These are phyloP conservation scores for Caenorhabditis sp. DNA, from an alignment of 2,888 invertebrate genomes.

Conservation along the genomic window DNA sequence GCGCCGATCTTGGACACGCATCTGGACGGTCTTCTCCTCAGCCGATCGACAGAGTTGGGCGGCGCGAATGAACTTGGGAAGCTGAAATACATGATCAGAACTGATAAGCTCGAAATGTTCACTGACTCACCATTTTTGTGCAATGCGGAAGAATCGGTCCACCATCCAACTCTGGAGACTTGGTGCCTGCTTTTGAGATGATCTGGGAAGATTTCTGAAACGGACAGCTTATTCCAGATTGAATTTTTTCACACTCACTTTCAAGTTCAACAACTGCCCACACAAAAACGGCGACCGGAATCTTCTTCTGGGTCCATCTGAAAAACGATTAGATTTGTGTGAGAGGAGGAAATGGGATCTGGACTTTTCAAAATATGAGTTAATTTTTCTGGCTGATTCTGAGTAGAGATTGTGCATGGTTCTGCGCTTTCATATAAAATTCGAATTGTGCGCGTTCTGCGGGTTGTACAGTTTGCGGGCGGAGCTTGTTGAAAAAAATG, in stretches of 20 bases:
- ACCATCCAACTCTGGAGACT: slow-evolving; percentile 72
- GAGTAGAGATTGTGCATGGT: too few species aligned
- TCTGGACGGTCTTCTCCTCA: slow-evolving; percentile 17
- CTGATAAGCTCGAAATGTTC: not conserved
- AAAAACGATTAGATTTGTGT: too few species aligned
- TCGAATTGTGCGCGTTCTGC: too few species aligned
- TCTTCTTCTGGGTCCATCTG: slow-evolving; percentile 91
- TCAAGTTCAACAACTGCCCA: slow-evolving; percentile 90
- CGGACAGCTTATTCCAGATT: too few species aligned
- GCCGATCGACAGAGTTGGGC: slow-evolving; percentile 26
- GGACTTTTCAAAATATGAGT: too few species aligned
- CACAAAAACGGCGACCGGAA: slow-evolving; percentile 94
- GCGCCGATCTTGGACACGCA: slow-evolving; percentile 50
- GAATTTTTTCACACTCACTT: too few species aligned
- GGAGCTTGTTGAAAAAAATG: too few species aligned
- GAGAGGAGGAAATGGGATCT: too few species aligned
- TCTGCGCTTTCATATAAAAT: too few species aligned
- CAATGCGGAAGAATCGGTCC: slow-evolving; percentile 79
- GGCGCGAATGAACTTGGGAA: slow-evolving; percentile 23
- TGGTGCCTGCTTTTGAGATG: slow-evolving; percentile 68
- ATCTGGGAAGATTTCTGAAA: slow-evolving; percentile 78
- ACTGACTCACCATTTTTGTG: slow-evolving; percentile 59
- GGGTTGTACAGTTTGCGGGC: too few species aligned
- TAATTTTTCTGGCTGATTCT: too few species aligned
- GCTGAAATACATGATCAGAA: too few species aligned